These are phyloP conservation scores for Xylocopa sonorina DNA, from an alignment of 1,140 invertebrate genomes.

Conservation along the genomic window DNA sequence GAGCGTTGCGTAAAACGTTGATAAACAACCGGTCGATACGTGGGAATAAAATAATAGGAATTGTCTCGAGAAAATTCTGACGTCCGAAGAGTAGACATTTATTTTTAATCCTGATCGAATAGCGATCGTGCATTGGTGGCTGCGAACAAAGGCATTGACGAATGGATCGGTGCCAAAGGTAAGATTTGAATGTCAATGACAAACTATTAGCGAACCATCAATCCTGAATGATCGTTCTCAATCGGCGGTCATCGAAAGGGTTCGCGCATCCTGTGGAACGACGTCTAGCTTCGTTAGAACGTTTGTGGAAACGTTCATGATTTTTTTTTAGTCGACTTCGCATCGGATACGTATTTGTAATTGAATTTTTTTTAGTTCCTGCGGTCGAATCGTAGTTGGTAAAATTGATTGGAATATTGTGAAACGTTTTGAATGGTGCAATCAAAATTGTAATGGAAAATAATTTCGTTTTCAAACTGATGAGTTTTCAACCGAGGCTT, in stretches of 20 bases:
- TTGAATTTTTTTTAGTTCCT: neutral
- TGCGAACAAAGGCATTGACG: constrained; percentile 19
- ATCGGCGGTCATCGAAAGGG: constrained; percentile 16
- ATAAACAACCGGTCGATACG: neutral
- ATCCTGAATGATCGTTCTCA: constrained; percentile 24
- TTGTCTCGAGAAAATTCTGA: neutral
- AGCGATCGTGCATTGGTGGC: neutral
- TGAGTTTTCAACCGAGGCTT: too few species aligned
- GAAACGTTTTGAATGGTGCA: neutral
- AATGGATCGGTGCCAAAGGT: constrained; percentile 52
- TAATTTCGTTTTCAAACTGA: neutral
- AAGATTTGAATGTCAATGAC: constrained; percentile 55
- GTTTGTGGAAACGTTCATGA: neutral
- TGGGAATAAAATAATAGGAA: neutral
- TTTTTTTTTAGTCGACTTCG: neutral
- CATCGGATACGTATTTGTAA: neutral
- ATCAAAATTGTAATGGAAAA: neutral
- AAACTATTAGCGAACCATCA: constrained; percentile 46
- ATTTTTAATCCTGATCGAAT: constrained; percentile 39
- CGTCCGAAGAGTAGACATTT: constrained; percentile 19
- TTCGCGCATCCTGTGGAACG: too few species aligned
- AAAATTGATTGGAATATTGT: neutral
- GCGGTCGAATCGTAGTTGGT: neutral
- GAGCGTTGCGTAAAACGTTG: neutral
- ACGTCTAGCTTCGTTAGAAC: too few species aligned